These are phyloP conservation scores for Ctenicera cuprea DNA, from an alignment of 2,888 invertebrate species.

Conservation along the genomic window DNA sequence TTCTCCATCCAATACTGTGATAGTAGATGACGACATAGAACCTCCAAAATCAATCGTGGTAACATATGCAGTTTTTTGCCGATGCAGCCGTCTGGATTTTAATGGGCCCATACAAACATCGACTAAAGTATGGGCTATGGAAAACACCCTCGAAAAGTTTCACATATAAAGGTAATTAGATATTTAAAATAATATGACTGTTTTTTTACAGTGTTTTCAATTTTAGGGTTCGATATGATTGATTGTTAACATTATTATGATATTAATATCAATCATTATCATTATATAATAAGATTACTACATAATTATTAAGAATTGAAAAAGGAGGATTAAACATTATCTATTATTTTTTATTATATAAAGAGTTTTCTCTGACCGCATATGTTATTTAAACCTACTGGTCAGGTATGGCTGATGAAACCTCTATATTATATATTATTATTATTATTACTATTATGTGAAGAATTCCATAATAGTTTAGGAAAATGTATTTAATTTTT, in stretches of 20 bases:
- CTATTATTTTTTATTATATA: background rate
- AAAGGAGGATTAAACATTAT: background rate
- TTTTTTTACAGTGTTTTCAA: background rate
- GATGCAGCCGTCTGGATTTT: too few relatives aligned
- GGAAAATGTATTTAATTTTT: conserved; percentile 12
- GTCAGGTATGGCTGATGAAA: conserved; percentile 1
- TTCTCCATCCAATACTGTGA: too few relatives aligned
- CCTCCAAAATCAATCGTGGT: too few relatives aligned
- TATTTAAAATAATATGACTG: conserved; percentile 9
- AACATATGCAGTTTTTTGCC: too few relatives aligned
- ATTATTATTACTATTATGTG: background rate
- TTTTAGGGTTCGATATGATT: conserved; percentile 2
- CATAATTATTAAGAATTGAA: too few relatives aligned
- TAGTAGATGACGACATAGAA: too few relatives aligned
- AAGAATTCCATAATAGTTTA: conserved; percentile 4
- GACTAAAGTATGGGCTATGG: too few relatives aligned
- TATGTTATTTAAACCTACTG: background rate
- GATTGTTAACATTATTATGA: conserved; percentile 4
- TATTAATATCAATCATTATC: too few relatives aligned
- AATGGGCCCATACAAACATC: too few relatives aligned
- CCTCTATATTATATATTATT: background rate
- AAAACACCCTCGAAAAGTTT: too few relatives aligned
- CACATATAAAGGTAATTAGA: too few relatives aligned
- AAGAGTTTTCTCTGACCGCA: background rate
- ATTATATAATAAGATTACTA: background rate